phyloP scores from a whole-genome alignment of 2,797 vertebrate species.

The Hemibagrus guttatus region DNA sequence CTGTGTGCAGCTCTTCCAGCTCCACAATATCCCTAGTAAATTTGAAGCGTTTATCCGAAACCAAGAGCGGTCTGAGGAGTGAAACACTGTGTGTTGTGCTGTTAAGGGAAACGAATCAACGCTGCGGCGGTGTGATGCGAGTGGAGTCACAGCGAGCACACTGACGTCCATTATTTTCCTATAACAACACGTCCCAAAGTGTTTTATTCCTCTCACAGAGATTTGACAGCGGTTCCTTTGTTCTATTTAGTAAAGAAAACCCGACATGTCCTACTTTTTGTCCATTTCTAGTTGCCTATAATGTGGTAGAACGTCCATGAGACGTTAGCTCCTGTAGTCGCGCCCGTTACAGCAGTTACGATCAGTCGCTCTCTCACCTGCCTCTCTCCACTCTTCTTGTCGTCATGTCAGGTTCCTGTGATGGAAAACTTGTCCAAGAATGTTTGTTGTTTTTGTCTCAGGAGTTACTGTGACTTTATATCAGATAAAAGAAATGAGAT shows the following conservation, averaged over 20 bases:
- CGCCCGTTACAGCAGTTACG: not conserved
- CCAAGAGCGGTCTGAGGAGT: not conserved
- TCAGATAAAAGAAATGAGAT: not conserved
- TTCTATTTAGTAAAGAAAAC: not conserved
- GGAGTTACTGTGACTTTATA: not conserved
- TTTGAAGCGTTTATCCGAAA: not conserved
- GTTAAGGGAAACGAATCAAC: not conserved
- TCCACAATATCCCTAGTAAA: not conserved
- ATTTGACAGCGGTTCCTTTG: not conserved
- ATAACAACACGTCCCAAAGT: not conserved
- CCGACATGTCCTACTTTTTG: not conserved
- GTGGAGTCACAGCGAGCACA: not conserved
- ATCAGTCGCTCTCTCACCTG: not conserved
- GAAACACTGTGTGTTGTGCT: not conserved
- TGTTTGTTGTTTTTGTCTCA: not conserved
- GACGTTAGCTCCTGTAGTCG: not conserved
- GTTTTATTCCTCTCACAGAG: not conserved
- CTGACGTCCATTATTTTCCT: not conserved
- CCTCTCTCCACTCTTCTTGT: too few relatives aligned
- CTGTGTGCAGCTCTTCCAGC: not conserved
- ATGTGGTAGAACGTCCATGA: not conserved
- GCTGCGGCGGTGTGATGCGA: too few relatives aligned
- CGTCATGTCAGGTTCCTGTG: not conserved
- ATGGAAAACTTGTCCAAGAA: too few relatives aligned
- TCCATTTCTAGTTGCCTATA: not conserved